Conservation (phyloP, 2,797 vertebrate genomes). For the Chaetodon trifasciatus region DNA sequence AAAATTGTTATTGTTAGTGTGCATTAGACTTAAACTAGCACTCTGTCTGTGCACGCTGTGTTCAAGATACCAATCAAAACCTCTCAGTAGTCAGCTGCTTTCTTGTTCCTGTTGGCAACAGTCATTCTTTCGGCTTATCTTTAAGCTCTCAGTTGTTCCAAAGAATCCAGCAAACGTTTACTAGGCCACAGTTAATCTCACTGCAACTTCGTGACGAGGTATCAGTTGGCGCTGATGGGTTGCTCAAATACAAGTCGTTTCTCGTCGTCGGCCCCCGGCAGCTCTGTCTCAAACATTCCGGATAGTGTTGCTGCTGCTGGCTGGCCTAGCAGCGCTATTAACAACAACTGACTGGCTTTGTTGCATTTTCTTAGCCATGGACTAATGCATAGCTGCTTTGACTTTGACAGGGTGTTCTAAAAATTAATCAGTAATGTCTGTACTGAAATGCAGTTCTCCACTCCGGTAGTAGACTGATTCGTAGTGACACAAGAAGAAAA, state of each 20-base stretch:
- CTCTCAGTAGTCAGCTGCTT: not conserved
- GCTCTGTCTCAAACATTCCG: slow-evolving; percentile 16
- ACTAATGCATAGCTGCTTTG: slow-evolving; percentile 23
- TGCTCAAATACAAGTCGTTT: slow-evolving; percentile 18
- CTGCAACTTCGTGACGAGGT: slow-evolving; percentile 23
- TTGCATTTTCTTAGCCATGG: slow-evolving; percentile 30
- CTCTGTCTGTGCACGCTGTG: not conserved
- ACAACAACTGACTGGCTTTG: slow-evolving; percentile 18
- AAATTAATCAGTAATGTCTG: slow-evolving; percentile 40
- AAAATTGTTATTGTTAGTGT: not conserved
- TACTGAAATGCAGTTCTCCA: slow-evolving; percentile 37
- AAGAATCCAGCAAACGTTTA: slow-evolving; percentile 28
- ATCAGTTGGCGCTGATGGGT: not conserved
- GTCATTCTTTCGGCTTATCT: not conserved
- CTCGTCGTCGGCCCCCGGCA: not conserved
- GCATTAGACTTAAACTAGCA: not conserved
- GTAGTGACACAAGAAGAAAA: slow-evolving; percentile 5
- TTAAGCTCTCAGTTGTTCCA: slow-evolving; percentile 23
- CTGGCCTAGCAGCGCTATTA: slow-evolving; percentile 11
- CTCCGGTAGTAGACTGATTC: slow-evolving; percentile 23
- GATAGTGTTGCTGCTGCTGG: slow-evolving; percentile 7
- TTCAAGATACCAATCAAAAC: not conserved
- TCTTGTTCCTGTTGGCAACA: slow-evolving; percentile 11
- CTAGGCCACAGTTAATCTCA: slow-evolving; percentile 14
- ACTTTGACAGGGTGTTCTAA: slow-evolving; percentile 34